Percentiles rank a stretch among this genome's conserved stretches.
phyloP scores from a whole-genome alignment of 2,113 vertebrate species.

The Otus sunia region DNA sequence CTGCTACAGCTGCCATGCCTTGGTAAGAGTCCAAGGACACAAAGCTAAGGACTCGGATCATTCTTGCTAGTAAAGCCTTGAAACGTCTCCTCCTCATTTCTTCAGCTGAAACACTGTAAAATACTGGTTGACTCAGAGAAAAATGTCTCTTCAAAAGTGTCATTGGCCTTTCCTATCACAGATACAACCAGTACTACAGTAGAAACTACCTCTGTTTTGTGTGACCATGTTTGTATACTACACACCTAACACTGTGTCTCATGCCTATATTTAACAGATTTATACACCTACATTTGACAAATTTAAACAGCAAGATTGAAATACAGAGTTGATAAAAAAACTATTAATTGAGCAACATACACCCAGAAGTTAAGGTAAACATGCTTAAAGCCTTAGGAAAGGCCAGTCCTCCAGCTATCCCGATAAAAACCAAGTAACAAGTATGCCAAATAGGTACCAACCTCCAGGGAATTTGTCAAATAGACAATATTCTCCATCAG shows the following conservation, averaged over 20 bases:
- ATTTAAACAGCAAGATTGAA: neutral
- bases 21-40: neutral
- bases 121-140: neutral
- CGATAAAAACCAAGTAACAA: neutral
- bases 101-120: neutral
- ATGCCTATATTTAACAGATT: neutral
- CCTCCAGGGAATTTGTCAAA: conserved; percentile 94
- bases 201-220: neutral
- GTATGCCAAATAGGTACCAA: conserved; percentile 21
- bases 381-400: neutral
- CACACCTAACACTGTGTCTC: neutral
- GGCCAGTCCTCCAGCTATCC: neutral
- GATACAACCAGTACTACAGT: neutral
- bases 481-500: conserved; percentile 94
- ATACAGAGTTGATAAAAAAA: neutral
- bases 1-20: neutral
- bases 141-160: neutral
- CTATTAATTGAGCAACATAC: neutral
- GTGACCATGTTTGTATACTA: fast-evolving
- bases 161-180: neutral
- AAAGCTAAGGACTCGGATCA: neutral
- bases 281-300: neutral
- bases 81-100: neutral
- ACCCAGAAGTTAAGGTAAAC: neutral
- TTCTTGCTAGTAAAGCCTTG: neutral